A percentile compares a stretch with the other conserved stretches of the same genome.
Conservation (phyloP, 1,140 invertebrate species). For the fruit fly (Drosophila melanogaster) region DNA sequence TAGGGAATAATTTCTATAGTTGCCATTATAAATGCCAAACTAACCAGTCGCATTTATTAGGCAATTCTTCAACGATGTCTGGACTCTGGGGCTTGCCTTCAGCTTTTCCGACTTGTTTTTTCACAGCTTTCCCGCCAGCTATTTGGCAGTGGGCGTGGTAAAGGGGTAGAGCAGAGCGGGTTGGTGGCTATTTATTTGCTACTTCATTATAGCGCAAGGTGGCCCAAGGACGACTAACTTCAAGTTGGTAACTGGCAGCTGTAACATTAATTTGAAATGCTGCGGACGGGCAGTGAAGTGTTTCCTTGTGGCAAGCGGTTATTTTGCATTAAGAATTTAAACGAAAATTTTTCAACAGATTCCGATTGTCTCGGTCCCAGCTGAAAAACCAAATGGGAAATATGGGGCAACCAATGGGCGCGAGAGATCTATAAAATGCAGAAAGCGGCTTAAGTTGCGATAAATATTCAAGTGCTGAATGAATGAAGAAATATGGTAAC, state of each 20-base stretch:
- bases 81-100: conserved; percentile 9
- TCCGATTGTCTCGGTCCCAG: conserved; percentile 22
- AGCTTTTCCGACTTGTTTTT: conserved; percentile 15
- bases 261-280: conserved; percentile 79
- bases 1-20: background rate
- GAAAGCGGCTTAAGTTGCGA: conserved; percentile 27
- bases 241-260: conserved; percentile 56
- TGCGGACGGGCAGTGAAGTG: conserved; percentile 18
- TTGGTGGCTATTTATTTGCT: conserved; percentile 71
- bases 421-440: conserved; percentile 28
- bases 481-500: conserved; percentile 16
- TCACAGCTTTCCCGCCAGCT: background rate
- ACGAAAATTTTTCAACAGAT: conserved; percentile 55
- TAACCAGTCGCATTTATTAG: conserved; percentile 66
- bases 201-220: conserved; percentile 73
- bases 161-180: background rate
- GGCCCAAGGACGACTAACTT: conserved; percentile 35
- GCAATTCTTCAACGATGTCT: conserved; percentile 32
- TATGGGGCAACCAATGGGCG: background rate
- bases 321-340: conserved; percentile 70
- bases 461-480: conserved; percentile 52
- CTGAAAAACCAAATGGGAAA: conserved; percentile 12
- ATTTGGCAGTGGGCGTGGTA: conserved; percentile 10
- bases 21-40: conserved; percentile 56
- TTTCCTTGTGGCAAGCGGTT: conserved; percentile 14